Evolutionary conservation across 2,888 invertebrate species (phyloP).

Genomic region (Ormyrus pomaceus): DNA sequence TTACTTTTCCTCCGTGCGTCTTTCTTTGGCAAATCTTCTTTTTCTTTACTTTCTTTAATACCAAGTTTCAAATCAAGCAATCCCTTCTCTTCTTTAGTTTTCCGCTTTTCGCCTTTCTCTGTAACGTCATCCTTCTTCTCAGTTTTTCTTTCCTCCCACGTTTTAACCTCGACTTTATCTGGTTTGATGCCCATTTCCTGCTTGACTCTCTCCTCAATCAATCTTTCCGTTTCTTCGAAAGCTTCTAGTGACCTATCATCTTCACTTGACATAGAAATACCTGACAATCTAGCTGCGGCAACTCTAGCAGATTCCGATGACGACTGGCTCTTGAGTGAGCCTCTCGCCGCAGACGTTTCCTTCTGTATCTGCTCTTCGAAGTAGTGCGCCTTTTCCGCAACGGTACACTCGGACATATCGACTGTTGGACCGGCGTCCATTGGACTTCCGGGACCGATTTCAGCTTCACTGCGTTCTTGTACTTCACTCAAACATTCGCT

Average conservation of each 20-base stretch:
- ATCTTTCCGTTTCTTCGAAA: slow-evolving; percentile 53
- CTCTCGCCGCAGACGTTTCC: slow-evolving; percentile 73
- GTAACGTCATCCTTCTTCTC: slow-evolving; percentile 35
- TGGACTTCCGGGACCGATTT: slow-evolving; percentile 61
- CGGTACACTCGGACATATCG: slow-evolving; percentile 78
- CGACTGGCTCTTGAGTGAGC: slow-evolving; percentile 59
- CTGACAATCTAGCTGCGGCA: slow-evolving; percentile 43
- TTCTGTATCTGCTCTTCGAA: slow-evolving; percentile 81
- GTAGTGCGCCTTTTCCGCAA: slow-evolving; percentile 78
- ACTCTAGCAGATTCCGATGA: slow-evolving; percentile 51
- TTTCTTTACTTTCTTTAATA: slow-evolving; percentile 40
- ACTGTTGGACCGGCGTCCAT: slow-evolving; percentile 65
- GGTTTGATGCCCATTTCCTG: slow-evolving; percentile 31
- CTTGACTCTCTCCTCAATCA: slow-evolving; percentile 37
- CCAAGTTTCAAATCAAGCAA: slow-evolving; percentile 2
- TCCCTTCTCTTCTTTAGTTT: slow-evolving; percentile 22
- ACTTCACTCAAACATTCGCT: slow-evolving; percentile 69
- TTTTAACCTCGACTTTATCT: slow-evolving; percentile 38
- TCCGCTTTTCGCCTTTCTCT: slow-evolving; percentile 31
- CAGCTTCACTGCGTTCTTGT: slow-evolving; percentile 59
- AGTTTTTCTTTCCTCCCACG: slow-evolving; percentile 38
- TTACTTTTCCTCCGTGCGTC: slow-evolving; percentile 36
- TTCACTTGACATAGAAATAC: slow-evolving; percentile 54
- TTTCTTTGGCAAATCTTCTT: slow-evolving; percentile 25
- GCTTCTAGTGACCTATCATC: slow-evolving; percentile 50